Evolutionary conservation across 2,888 invertebrate genomes (phyloP).

Genomic region (Dicyrtoma fusca): DNA sequence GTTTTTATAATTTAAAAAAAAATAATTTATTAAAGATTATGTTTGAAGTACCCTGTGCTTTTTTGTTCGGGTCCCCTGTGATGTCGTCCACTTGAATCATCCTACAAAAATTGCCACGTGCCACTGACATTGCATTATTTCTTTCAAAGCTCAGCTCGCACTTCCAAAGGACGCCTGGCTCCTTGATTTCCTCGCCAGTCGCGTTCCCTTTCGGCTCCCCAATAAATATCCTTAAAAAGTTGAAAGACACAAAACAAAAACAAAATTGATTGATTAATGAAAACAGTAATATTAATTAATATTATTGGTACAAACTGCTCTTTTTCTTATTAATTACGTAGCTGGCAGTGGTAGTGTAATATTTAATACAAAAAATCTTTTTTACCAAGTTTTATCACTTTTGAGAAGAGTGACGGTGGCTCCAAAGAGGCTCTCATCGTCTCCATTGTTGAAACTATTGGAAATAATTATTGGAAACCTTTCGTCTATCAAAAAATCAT

Average conservation of each 20-base stretch:
- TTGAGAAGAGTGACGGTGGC: neutral
- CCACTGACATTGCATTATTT: no score
- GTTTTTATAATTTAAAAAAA: no score
- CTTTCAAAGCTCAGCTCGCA: neutral
- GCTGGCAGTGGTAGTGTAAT: neutral
- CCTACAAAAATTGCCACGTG: no score
- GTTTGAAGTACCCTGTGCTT: no score
- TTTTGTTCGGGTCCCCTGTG: no score
- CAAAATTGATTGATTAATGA: neutral
- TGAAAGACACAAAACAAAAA: neutral
- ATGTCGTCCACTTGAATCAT: no score
- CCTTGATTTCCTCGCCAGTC: neutral
- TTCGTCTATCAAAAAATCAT: neutral
- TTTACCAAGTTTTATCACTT: neutral
- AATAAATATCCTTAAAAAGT: constrained; percentile 1
- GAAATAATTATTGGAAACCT: neutral
- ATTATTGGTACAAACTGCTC: no score
- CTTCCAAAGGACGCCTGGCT: neutral
- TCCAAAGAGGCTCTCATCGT: neutral
- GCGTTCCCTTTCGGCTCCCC: neutral
- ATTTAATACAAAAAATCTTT: neutral
- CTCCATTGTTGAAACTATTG: neutral
- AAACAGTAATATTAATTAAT: no score
- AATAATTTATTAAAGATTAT: no score
- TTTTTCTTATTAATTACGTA: no score